Base-by-base conservation (phyloP, 2,113 vertebrate species). In the Percopsis transmontana region DNA sequence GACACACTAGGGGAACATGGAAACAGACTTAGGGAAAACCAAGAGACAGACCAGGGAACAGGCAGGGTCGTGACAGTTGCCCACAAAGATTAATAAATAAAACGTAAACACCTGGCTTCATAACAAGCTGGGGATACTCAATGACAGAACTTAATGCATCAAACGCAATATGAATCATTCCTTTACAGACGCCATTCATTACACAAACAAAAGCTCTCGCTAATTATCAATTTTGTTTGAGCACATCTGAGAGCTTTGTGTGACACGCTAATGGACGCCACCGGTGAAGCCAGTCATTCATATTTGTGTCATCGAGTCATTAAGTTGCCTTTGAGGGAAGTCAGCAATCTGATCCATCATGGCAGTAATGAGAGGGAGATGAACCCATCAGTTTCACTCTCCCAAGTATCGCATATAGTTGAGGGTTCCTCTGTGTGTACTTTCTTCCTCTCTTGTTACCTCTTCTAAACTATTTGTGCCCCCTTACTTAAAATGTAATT, bases 151-250 rank as follows among this genome's bases (percentile, higher is more conserved):
- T 60, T 66, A 81, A 89, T 62, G 62, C 69, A 82, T 84, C 86
- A 82, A 87, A 87, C 79, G 79, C 79, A 80, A 79, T 77, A 83
- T 73, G 81, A 89, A 87, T 81, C 72, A 80, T 80, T 79, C 78
- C 64, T 76, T 87, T 85, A 85, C 82, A 81, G 80, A 72, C 82
- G 81, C 74, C 77, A 85, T 91, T 90, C 75, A 87, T 92, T 90
- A 87, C 59, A 48, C 70, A 89, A 87, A 91, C 85, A 82, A 87
- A 91, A 82, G 77, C 78, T 70, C 81, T 74, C 66, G 79, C 84
- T 89, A 91, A 90, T 91, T 89, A 90, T 91, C 79, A 83, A 87
- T 91, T 93, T 89, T 86, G 85, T 87, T 89, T 84, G 84, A 91
- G 87, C 80, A 85, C 87, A 85, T 84, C 81, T 80, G 81, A 87